phyloP scores from a whole-genome alignment of 2,797 vertebrate species.

The Prunella strophiata region DNA sequence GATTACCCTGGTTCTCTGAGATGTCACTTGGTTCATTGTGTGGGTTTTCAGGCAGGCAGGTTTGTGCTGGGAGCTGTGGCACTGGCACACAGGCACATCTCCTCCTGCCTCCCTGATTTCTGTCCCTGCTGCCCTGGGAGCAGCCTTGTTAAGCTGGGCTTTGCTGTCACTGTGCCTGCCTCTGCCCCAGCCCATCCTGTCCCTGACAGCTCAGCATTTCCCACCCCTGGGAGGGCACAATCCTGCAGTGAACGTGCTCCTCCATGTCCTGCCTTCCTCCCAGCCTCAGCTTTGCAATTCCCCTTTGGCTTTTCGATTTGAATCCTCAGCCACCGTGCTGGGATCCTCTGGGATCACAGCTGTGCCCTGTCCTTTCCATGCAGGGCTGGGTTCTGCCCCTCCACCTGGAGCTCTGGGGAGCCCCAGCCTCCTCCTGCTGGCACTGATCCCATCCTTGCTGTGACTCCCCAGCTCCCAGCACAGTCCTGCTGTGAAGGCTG shows the following conservation, averaged over 20 bases:
- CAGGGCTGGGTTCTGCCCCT: neutral
- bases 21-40: neutral
- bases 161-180: neutral
- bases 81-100: too few relatives aligned
- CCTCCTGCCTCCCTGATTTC: too few relatives aligned
- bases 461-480: neutral
- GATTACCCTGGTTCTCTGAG: neutral
- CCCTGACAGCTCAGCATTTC: accelerated
- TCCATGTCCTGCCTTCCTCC: neutral
- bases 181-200: neutral
- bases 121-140: neutral
- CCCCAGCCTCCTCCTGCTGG: neutral
- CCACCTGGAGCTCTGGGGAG: neutral
- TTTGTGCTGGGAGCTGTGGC: neutral
- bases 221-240: neutral
- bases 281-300: neutral
- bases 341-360: neutral
- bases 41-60: neutral
- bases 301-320: neutral
- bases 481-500: neutral
- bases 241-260: neutral
- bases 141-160: neutral
- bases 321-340: too few relatives aligned
- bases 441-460: too few relatives aligned
- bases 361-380: neutral